Evolutionary conservation across 2,888 invertebrate genomes (phyloP).

Genomic region (Campoplex nolae): DNA sequence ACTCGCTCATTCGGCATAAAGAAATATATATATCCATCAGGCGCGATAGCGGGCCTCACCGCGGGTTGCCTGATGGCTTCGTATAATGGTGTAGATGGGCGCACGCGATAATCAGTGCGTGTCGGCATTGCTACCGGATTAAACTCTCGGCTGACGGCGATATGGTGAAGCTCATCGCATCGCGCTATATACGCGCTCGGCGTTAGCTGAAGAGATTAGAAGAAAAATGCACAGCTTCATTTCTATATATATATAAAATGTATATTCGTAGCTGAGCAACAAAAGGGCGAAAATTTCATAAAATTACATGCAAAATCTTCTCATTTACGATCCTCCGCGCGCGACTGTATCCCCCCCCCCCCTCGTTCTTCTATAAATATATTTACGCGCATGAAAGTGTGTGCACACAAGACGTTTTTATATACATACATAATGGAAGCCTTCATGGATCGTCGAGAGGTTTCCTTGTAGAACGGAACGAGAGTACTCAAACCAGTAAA

Average conservation of each 20-base stretch:
- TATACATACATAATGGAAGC: slow-evolving; percentile 48
- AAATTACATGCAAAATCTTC: neutral
- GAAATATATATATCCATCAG: slow-evolving; percentile 26
- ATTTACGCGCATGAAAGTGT: neutral
- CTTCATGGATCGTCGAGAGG: slow-evolving; percentile 66
- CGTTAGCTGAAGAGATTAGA: slow-evolving; percentile 25
- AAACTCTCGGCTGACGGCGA: slow-evolving; percentile 51
- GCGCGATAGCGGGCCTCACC: neutral
- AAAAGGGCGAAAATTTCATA: slow-evolving; percentile 9
- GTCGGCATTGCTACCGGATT: slow-evolving; percentile 74
- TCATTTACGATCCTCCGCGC: neutral
- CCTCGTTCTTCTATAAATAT: slow-evolving; percentile 7
- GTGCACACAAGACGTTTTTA: slow-evolving; percentile 2
- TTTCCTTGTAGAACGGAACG: slow-evolving; percentile 70
- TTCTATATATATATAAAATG: slow-evolving; percentile 5
- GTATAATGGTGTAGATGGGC: slow-evolving; percentile 49
- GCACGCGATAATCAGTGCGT: slow-evolving; percentile 75
- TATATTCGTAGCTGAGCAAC: neutral
- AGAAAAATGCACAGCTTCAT: slow-evolving; percentile 43
- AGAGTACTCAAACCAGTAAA: slow-evolving; percentile 40
- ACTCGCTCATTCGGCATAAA: slow-evolving; percentile 45
- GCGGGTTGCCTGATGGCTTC: neutral
- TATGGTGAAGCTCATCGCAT: slow-evolving; percentile 43
- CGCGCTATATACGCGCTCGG: slow-evolving; percentile 16
- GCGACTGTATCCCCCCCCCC: too few relatives aligned